These are phyloP conservation scores for Tenebrio molitor DNA, from an alignment of 1,140 invertebrate genomes.

Conservation along the genomic window DNA sequence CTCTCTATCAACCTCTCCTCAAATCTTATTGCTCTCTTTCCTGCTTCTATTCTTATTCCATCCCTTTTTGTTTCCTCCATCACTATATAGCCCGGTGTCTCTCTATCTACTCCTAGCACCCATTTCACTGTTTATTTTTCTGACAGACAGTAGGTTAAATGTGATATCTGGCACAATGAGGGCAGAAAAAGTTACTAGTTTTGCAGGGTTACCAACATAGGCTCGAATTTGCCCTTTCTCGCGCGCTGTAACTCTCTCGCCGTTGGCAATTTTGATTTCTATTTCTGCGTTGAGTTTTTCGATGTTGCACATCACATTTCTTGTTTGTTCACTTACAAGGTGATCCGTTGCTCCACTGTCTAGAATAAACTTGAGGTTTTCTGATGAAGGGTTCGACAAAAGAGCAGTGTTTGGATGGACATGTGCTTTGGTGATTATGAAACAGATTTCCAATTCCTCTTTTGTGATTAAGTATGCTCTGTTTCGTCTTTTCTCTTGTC, in stretches of 20 bases:
- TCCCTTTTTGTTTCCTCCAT: too few relatives aligned
- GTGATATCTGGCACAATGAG: conserved; percentile 12
- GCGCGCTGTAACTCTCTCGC: conserved; percentile 47
- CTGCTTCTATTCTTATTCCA: too few relatives aligned
- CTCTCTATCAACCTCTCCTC: too few relatives aligned
- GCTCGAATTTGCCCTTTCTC: conserved; percentile 43
- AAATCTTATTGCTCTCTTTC: too few relatives aligned
- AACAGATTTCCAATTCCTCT: too few relatives aligned
- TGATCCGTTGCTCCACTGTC: conserved; percentile 58
- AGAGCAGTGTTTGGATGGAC: neutral
- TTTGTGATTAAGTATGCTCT: too few relatives aligned
- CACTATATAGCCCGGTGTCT: too few relatives aligned
- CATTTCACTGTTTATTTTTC: conserved; percentile 17
- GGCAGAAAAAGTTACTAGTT: conserved; percentile 37
- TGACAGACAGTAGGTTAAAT: conserved; percentile 20
- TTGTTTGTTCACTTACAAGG: conserved; percentile 44
- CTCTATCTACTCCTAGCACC: too few relatives aligned
- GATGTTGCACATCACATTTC: conserved; percentile 41
- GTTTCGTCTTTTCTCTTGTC: neutral
- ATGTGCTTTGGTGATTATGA: neutral
- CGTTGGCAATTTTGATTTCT: conserved; percentile 51
- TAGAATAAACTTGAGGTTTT: conserved; percentile 51
- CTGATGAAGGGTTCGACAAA: neutral
- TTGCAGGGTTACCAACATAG: conserved; percentile 39
- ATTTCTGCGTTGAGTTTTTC: conserved; percentile 46